Evolutionary conservation across 1,140 invertebrate genomes (phyloP).

Genomic region (Chironomus tepperi): DNA sequence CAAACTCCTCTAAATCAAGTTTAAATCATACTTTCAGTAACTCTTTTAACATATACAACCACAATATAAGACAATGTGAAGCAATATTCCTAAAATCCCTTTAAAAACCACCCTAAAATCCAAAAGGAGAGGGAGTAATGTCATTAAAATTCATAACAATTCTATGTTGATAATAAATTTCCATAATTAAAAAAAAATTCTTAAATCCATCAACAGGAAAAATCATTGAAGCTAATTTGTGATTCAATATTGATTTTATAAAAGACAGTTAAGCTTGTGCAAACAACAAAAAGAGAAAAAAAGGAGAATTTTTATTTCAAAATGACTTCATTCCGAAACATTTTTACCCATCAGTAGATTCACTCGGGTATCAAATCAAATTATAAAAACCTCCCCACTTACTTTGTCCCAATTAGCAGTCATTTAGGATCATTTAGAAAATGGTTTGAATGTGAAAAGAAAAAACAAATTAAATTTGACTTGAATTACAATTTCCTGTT

Average conservation of each 20-base stretch:
- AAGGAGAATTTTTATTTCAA: not conserved
- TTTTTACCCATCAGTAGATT: not conserved
- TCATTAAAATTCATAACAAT: too few relatives aligned
- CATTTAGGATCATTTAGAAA: conserved; percentile 23
- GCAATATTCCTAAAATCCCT: too few relatives aligned
- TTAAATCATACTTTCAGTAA: too few relatives aligned
- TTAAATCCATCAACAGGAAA: too few relatives aligned
- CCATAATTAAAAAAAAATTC: too few relatives aligned
- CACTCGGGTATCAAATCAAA: not conserved
- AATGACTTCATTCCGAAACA: conserved; percentile 4
- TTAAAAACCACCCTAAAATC: too few relatives aligned
- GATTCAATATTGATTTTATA: conserved; percentile 3
- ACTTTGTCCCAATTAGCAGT: conserved; percentile 2
- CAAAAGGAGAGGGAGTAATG: too few relatives aligned
- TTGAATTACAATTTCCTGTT: not conserved
- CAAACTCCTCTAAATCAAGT: too few relatives aligned
- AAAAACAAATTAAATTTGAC: not conserved
- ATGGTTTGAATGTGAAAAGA: conserved; percentile 21
- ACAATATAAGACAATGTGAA: too few relatives aligned
- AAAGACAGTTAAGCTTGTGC: not conserved
- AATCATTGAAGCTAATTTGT: not conserved
- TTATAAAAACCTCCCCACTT: not conserved
- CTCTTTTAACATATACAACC: too few relatives aligned
- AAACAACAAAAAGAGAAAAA: not conserved
- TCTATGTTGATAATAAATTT: too few relatives aligned